Base-by-base conservation (phyloP, 2,113 vertebrate species). In the Todiramphus saurophagus region DNA sequence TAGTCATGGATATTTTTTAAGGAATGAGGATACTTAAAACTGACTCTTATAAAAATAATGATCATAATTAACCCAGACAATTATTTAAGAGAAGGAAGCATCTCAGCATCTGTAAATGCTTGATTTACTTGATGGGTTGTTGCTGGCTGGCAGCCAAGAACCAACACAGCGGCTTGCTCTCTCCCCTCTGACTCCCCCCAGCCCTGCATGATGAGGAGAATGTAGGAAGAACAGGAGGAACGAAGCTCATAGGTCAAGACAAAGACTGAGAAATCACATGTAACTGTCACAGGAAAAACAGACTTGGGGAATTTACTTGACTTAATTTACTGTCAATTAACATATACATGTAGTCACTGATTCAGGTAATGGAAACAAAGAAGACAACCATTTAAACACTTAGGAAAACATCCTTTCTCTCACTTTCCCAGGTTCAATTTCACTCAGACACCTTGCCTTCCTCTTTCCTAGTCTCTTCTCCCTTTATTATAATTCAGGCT, bases 81-180 rank as follows among this genome's bases (percentile, higher is more conserved):
- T n/a, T 12, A n/a, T 27, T 59, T 74, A 69, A 73, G 50, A 73
- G 58, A 81, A 66, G 31, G 58, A 92, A 69, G 13, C 7, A 31
- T 69, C 76, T 24, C 9, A 43, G 8, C 7, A 63, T 62, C 77
- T 4, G 7, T 48, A 91, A 89, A 77, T n/a, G 7, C 2, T 25
- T 63, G 13, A 73, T 91, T 83, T 58, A 58, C 10, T 53, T 63
- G 24, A 27, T 81, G 41, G 24, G 14, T 28, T 80, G 16, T 27
- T 82, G 10, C 33, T 81, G 53, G 4, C 37, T 93, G 39, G 7
- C 51, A 82, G n/a, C 33, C 24, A 82, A 43, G 28, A 83, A 44
- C 11, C 4, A 27, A 33, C 16, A 30, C 13, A 27, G 5, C 7
- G 0, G 0, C 19, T 68, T 0, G 0, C 55, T 78, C 10, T 56